Conservation (phyloP, 2,113 vertebrate genomes). For the Dissostichus mawsoni region DNA sequence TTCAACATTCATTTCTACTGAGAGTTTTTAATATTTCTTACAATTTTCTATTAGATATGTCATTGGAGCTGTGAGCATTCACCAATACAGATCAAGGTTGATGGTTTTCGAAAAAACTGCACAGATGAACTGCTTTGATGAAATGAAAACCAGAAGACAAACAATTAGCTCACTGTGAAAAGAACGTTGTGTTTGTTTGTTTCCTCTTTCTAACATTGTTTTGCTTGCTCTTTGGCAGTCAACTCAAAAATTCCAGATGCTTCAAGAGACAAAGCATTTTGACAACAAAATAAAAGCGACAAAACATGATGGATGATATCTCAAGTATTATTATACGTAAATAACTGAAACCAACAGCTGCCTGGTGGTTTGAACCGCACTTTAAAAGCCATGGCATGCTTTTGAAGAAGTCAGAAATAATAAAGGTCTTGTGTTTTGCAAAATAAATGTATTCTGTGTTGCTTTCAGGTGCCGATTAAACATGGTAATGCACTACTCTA, state of each 20-base stretch:
- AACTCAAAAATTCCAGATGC: background rate
- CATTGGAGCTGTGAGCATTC: background rate
- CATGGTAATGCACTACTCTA: background rate
- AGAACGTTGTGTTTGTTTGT: background rate
- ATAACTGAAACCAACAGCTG: conserved; percentile 1
- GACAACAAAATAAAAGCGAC: background rate
- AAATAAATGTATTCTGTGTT: background rate
- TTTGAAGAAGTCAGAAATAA: conserved; percentile 20
- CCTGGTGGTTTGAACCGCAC: background rate
- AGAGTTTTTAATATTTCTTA: no score
- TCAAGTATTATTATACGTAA: background rate
- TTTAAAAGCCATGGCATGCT: conserved; percentile 5
- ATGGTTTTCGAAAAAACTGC: background rate
- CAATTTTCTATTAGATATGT: no score
- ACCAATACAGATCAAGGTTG: background rate
- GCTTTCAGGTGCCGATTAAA: conserved; percentile 1
- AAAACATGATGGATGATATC: conserved; percentile 26
- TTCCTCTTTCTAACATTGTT: background rate
- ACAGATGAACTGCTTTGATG: background rate
- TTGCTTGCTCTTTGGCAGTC: background rate
- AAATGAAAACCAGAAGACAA: background rate
- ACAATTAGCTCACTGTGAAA: background rate
- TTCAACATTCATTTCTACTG: no score
- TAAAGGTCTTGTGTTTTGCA: background rate
- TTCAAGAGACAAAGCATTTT: background rate